These are phyloP conservation scores for Phaedon cochleariae DNA, from an alignment of 2,888 invertebrate species.

Conservation along the genomic window DNA sequence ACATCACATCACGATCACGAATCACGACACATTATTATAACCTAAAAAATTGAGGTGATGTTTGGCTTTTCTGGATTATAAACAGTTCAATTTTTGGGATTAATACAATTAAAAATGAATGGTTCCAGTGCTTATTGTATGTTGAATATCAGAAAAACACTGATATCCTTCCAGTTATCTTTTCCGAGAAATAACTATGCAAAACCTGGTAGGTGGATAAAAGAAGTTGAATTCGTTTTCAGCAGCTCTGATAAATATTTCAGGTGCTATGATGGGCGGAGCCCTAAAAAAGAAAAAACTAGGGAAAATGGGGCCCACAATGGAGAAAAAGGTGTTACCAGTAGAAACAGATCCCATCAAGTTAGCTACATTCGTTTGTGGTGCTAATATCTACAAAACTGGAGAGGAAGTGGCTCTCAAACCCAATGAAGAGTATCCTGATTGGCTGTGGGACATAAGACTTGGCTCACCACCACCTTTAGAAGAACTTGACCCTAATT, in stretches of 20 bases:
- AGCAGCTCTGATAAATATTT: neutral
- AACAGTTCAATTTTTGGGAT: too few species aligned
- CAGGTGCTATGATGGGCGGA: slow-evolving; percentile 56
- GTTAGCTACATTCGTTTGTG: slow-evolving; percentile 82
- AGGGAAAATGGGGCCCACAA: slow-evolving; percentile 68
- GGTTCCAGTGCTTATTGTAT: slow-evolving; percentile 26
- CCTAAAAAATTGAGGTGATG: too few species aligned
- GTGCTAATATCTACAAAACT: slow-evolving; percentile 82
- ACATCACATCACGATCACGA: too few species aligned
- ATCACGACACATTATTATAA: too few species aligned
- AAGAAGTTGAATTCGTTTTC: too few species aligned
- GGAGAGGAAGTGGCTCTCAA: slow-evolving; percentile 83
- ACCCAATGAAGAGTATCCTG: slow-evolving; percentile 86
- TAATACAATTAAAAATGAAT: slow-evolving; percentile 35
- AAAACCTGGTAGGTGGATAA: slow-evolving; percentile 47
- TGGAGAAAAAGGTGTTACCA: slow-evolving; percentile 78
- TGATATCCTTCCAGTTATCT: slow-evolving; percentile 39
- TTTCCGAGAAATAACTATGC: slow-evolving; percentile 51
- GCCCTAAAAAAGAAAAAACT: slow-evolving; percentile 70
- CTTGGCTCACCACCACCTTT: slow-evolving; percentile 71
- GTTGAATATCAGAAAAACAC: slow-evolving; percentile 30
- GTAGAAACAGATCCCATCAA: slow-evolving; percentile 86
- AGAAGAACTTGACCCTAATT: slow-evolving; percentile 79
- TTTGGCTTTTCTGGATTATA: too few species aligned
- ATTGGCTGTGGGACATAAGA: slow-evolving; percentile 87